Evolutionary conservation across 2,113 vertebrate species (phyloP), one percentile per base, ranked within the genome.

Genomic region (Prochilodus magdalenae): DNA sequence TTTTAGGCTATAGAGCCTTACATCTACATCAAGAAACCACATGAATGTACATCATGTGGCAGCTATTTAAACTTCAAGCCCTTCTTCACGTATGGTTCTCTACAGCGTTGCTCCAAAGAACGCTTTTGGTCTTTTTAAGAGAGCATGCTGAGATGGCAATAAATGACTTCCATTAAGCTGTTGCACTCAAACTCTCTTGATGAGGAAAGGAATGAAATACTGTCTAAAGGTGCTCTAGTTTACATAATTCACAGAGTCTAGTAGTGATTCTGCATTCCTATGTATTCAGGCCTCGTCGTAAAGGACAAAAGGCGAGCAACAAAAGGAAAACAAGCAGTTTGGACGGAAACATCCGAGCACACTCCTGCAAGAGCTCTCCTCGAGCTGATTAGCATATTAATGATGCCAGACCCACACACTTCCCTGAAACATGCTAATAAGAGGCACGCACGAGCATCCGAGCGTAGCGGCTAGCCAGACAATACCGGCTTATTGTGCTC

Each of bases 361-460:
- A 44, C 44, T 80, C 44, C 62, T 73, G n/a, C 65, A 83, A 83
- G 57, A 72, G 44, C 10, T 27, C 72, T 77, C 66, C 55, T 80
- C 73, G 60, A 83, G 73, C 81, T 76, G 57, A 83, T 83, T 86
- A 79, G 47, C 73, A 85, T 83, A 79, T 75, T 76, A 85, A 86
- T 76, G 65, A 79, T 83, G 77, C 80, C n/a, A 71, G 49, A 71
- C 47, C 65, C 73, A 76, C 75, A 79, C 63, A 5, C 77, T 53
- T 59, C 73, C 76, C 80, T 65, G 65, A 83, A 59, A 49, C 66
- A 76, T 86, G 73, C 73, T 80, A 83, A 83, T 80, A 69, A 73
- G 80, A 76, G 77, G 53, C 36, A 16, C 36, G 26, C 55, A 40
- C 44, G 22, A 82, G 73, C 73, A 70, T 76, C 73, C 14, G 53